Base-by-base conservation (phyloP, 1,140 invertebrate species). In the Drosophila tristis region DNA sequence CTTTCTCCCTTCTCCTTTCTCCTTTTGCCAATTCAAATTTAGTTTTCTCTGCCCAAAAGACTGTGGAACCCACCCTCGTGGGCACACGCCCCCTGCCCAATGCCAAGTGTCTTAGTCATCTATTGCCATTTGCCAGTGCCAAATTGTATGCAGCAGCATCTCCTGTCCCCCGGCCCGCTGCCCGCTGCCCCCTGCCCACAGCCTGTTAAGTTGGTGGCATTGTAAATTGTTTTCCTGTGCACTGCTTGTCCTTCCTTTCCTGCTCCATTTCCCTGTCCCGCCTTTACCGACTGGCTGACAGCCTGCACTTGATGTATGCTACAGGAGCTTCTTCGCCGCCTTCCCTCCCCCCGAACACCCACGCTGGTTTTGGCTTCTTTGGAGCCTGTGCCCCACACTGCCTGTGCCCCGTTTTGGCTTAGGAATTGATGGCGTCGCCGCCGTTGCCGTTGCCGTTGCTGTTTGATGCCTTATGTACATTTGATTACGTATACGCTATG, bases 161-260 rank as follows among this genome's bases (percentile, higher is more conserved):
- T 8, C 23, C 53, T 16, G 6, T 11, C 9, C 11, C 20, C 20
- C 20, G n/a, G 29, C 15, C 9, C 26, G 26, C 13, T 4, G 16
- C 31, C 9, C 26, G 39, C 13, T 4, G 16, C 31, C 51, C 7
- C 11, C 44, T 25, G 23, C 23, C 71, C 16, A n/a, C 47, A 39
- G 64, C 53, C 59, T 66, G 71, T 66, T 74, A 72, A 81, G 70
- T 86, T 81, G 67, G 71, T 77, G 79, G 84, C 74, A 89, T 84
- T 87, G 79, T 74, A 87, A 87, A 87, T 87, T 87, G 84, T 87
- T 87, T 87, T 89, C 71, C 78, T 82, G 56, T 72, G 74, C 78
- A 61, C 55, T 68, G 58, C 70, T 74, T 80, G 63, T 67, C 78
- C 58, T 75, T 55, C 72, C 71, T 59, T 66, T 68, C 68, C 74